Conservation (phyloP, 2,888 invertebrate species). For the Cephus runcator region DNA sequence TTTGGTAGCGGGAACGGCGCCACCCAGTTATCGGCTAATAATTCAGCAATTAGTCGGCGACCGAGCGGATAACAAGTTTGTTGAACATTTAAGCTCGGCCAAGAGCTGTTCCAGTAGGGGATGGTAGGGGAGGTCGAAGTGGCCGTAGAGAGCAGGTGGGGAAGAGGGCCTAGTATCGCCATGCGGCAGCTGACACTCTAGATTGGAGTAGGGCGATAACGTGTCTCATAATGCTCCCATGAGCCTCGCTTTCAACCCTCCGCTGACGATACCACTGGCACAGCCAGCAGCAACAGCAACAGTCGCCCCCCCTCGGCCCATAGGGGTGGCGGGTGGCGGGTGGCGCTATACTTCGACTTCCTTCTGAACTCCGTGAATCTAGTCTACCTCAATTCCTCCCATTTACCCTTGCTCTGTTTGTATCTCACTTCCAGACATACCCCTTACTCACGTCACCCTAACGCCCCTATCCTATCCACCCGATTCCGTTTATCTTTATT, state of each 20-base stretch:
- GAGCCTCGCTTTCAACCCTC: conserved; percentile 15
- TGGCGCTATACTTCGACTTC: background rate
- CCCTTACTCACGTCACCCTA: background rate
- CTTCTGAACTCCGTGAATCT: background rate
- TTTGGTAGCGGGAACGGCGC: background rate
- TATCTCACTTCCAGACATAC: conserved; percentile 1
- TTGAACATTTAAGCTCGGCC: conserved; percentile 6
- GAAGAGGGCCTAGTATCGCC: conserved; percentile 30
- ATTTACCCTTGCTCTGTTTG: conserved; percentile 4
- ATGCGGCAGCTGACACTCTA: conserved; percentile 32
- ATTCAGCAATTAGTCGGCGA: conserved; percentile 37
- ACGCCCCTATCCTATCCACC: conserved; percentile 21
- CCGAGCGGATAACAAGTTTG: conserved; percentile 37
- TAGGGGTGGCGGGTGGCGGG: background rate
- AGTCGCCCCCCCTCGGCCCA: background rate
- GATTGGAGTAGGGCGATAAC: conserved; percentile 45
- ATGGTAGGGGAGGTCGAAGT: conserved; percentile 1
- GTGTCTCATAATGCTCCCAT: conserved; percentile 31
- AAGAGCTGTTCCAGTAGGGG: background rate
- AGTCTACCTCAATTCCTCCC: conserved; percentile 10
- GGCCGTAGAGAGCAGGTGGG: conserved; percentile 9
- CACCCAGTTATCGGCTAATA: conserved; percentile 32
- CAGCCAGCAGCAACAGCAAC: background rate
- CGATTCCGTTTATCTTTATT: conserved; percentile 51
- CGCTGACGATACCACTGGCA: background rate